Evolutionary conservation across 2,888 invertebrate genomes (phyloP), one percentile per base, ranked within the genome.

Genomic region (Sicus ferrugineus): DNA sequence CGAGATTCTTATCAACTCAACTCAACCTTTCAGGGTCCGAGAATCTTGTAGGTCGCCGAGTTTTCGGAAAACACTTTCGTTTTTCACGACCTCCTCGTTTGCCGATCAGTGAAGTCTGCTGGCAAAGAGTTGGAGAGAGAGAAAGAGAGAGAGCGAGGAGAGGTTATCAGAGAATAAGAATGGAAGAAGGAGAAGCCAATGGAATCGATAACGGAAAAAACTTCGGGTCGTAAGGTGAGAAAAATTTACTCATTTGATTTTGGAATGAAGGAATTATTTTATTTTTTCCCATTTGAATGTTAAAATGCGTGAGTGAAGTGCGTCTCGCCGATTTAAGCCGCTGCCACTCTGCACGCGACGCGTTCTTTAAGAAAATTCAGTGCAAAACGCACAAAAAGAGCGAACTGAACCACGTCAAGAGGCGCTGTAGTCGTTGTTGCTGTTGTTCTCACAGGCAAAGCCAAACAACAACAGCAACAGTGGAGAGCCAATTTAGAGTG

Each of bases 261-360:
- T 58, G 14, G 34, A 34, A 34, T 34, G 7, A 7, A 34, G 14
- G 1, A 34, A n/a, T n/a, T n/a, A n/a, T n/a, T n/a, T n/a, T n/a
- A n/a, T n/a, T n/a, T n/a, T n/a, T n/a, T n/a, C n/a, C n/a, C n/a
- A n/a, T n/a, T n/a, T n/a, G n/a, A n/a, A 34, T 34, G 31, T 58
- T n/a, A 28, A n/a, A n/a, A 31, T 19, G 58, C 19, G 23, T 28
- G 52, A 26, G 52, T 23, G 4, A 0, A 34, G 28, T 54, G 59
- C 2, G 59, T 31, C 19, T 38, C 21, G 7, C 11, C 30, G 34
- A 59, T 59, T 59, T 59, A 59, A 59, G 59, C 59, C 59, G 34
- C 59, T 34, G 31, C 28, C 16, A 16, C 19, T 19, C 21, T 11
- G 21, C 19, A 52, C 5, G 1, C 7, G 34, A 34, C 7, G 34